phyloP scores from a whole-genome alignment of 2,888 invertebrate genomes.

The Campoplex nolae region DNA sequence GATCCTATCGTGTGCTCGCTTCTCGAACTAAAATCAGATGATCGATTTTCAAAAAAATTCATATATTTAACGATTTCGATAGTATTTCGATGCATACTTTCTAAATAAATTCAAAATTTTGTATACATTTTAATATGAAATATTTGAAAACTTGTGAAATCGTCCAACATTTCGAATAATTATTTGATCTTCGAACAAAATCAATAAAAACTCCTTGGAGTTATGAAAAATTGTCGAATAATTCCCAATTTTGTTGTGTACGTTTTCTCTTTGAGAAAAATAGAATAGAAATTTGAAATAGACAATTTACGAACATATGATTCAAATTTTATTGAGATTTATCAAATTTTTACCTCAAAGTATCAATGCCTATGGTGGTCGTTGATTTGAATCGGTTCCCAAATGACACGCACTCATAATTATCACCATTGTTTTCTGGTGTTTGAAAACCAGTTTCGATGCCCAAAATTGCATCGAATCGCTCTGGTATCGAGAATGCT shows the following conservation, averaged over 20 bases:
- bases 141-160: too few relatives aligned
- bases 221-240: too few relatives aligned
- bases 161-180: too few relatives aligned
- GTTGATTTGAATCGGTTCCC: constrained; percentile 70
- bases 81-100: too few relatives aligned
- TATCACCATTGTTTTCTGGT: constrained; percentile 60
- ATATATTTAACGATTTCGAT: neutral
- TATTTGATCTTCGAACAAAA: too few relatives aligned
- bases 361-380: constrained; percentile 67
- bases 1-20: constrained; percentile 59
- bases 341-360: constrained; percentile 68
- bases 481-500: constrained; percentile 76
- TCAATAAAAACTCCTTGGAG: too few relatives aligned
- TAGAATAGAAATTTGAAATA: neutral
- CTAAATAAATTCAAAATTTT: too few relatives aligned
- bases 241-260: too few relatives aligned
- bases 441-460: constrained; percentile 65
- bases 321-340: neutral
- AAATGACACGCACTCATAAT: constrained; percentile 72
- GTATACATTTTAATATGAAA: too few relatives aligned
- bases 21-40: constrained; percentile 31
- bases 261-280: neutral
- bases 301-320: neutral
- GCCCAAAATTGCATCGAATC: constrained; percentile 77
- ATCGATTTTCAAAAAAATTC: neutral